Evolutionary conservation across 2,888 invertebrate genomes (phyloP), one percentile per base, ranked within the genome.

Genomic region (Saturnia pavonia): DNA sequence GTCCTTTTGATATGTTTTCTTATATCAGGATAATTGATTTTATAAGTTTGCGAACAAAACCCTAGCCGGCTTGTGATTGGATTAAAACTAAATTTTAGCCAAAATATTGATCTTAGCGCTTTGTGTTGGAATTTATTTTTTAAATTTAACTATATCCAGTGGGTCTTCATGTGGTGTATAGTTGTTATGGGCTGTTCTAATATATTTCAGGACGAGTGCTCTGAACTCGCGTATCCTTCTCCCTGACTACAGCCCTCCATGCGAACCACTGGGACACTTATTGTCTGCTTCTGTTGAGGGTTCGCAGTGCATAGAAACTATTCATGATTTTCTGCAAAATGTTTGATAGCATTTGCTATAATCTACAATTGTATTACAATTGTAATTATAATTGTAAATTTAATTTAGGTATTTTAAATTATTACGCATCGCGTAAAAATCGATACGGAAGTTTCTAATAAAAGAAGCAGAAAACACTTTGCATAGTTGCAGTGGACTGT

Each of bases 241-340:
- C n/a, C 19, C 48, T 48, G 48, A 19, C n/a, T 34, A 34, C 34
- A 34, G 34, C 34, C 34, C 34, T 34, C 34, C 34, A 34, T 57
- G 57, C 25, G 57, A 57, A 25, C 25, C 25, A 57, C 25, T 27
- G 25, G 57, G 25, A 57, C 57, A 11, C 57, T 19, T 27, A 60
- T 60, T 60, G 57, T 27, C 14, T 60, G 27, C 57, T 60, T 25
- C 27, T 60, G 57, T 60, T 60, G 57, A 60, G 57, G 57, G 57
- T 25, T 25, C 57, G 25, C 57, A 60, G 27, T 60, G 25, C 57
- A 60, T 27, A 60, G 57, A 60, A 60, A 14, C 25, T 25, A 60
- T 25, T 60, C 57, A 60, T 60, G 27, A 60, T 60, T 27, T 60
- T 60, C 57, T 60, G 57, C 14, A 60, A 60, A 57, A 60, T 25